Conservation (phyloP, 1,140 invertebrate genomes). For the Drosophila nebulosa region DNA sequence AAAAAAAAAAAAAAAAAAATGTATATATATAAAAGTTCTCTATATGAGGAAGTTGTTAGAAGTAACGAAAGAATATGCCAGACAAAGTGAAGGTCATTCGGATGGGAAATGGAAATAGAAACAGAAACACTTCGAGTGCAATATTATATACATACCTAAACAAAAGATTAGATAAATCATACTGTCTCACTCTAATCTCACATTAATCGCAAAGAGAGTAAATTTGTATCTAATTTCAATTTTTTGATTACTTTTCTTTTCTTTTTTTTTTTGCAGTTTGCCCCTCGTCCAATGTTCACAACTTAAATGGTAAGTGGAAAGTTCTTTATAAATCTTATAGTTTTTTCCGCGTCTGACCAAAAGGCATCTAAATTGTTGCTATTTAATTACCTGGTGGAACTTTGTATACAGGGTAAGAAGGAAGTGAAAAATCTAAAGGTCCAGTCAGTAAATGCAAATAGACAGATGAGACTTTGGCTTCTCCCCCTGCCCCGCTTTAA, state of each 20-base stretch:
- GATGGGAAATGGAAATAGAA: background rate
- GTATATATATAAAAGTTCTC: background rate
- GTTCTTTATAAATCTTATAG: conserved; percentile 60
- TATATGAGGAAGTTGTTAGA: background rate
- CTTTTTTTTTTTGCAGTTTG: conserved; percentile 21
- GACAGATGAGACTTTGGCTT: conserved; percentile 27
- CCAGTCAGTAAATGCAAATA: conserved; percentile 58
- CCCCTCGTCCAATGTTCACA: conserved; percentile 46
- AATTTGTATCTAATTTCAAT: background rate
- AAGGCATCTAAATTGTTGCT: conserved; percentile 63
- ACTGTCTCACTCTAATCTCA: no score
- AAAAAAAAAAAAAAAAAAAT: no score
- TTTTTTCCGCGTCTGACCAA: no score
- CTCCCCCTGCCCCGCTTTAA: background rate
- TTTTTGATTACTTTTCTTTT: background rate
- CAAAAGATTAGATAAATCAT: no score
- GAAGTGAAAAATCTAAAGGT: conserved; percentile 51
- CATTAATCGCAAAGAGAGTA: no score
- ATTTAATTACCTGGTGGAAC: no score
- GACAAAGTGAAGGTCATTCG: background rate
- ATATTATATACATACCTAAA: no score
- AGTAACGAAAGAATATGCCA: background rate
- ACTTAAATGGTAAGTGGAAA: conserved; percentile 73
- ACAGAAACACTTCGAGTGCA: no score
- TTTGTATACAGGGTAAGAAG: no score